These are phyloP conservation scores for Hermaeophaga mercurialis DNA, from an alignment of 2,888 invertebrate genomes.

Conservation along the genomic window DNA sequence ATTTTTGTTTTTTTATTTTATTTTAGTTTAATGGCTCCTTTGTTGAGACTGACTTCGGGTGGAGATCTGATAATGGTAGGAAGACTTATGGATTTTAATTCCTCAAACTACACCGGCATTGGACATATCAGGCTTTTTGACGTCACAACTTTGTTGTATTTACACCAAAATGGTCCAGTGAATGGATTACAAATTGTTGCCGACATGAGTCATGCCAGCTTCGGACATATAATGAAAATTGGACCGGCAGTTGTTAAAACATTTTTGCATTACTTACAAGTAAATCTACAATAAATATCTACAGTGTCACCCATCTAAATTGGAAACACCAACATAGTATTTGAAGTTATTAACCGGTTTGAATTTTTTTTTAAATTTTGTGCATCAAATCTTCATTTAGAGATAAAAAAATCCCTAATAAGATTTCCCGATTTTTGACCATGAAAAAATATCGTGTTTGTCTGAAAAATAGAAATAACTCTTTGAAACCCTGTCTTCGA, in stretches of 20 bases:
- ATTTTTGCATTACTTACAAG: constrained; percentile 71
- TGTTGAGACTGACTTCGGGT: constrained; percentile 42
- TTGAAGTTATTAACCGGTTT: no score
- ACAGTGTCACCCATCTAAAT: no score
- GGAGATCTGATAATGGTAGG: constrained; percentile 48
- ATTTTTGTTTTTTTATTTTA: constrained; percentile 5
- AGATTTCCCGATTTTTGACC: no score
- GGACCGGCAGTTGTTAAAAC: constrained; percentile 70
- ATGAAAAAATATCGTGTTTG: no score
- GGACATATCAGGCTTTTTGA: constrained; percentile 60
- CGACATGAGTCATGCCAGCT: constrained; percentile 65
- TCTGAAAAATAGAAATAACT: no score
- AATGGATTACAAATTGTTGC: constrained; percentile 67
- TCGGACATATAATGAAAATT: constrained; percentile 69
- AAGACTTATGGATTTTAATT: constrained; percentile 60
- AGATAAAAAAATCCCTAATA: no score
- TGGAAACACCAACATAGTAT: no score
- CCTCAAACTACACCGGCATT: constrained; percentile 64
- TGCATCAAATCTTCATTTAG: no score
- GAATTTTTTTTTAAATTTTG: no score
- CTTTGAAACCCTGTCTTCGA: neutral
- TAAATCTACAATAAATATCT: no score
- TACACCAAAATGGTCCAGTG: constrained; percentile 60
- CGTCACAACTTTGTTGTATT: constrained; percentile 66
- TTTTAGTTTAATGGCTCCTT: constrained; percentile 38